These are phyloP conservation scores for Drosophila subpulchrella DNA, from an alignment of 1,140 invertebrate species.

Conservation along the genomic window DNA sequence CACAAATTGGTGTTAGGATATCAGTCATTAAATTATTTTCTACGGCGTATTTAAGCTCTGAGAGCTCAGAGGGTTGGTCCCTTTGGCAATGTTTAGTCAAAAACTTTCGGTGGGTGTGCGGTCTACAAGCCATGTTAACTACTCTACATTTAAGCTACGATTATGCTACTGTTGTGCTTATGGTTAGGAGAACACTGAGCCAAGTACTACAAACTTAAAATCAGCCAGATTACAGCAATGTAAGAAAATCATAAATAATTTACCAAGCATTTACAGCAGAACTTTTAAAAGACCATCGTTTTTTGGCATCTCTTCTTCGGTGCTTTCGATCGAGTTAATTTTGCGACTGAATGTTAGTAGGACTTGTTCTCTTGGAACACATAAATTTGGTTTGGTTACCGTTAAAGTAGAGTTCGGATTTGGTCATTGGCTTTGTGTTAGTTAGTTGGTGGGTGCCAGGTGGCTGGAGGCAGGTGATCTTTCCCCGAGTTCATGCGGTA, in stretches of 20 bases:
- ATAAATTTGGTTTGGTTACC: conserved; percentile 41
- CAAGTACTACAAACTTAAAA: conserved; percentile 30
- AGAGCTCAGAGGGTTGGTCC: conserved; percentile 10
- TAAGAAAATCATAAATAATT: conserved; percentile 32
- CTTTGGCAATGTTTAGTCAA: conserved; percentile 70
- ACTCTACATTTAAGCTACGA: conserved; percentile 9
- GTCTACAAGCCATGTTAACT: conserved; percentile 23
- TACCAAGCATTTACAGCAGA: conserved; percentile 37
- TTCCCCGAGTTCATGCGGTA: conserved; percentile 58
- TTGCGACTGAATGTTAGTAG: conserved; percentile 10
- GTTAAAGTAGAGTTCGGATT: conserved; percentile 1
- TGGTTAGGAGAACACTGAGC: conserved; percentile 2
- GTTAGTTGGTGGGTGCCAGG: conserved; percentile 20
- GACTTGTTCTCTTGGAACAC: conserved; percentile 25
- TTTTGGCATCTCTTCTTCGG: conserved; percentile 8
- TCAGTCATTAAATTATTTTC: background rate
- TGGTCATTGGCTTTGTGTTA: conserved; percentile 17
- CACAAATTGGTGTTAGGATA: conserved; percentile 8
- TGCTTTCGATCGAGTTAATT: background rate
- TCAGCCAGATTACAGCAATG: conserved; percentile 2
- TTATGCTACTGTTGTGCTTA: conserved; percentile 1
- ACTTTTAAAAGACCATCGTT: background rate
- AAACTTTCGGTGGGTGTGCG: conserved; percentile 35
- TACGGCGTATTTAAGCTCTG: background rate
- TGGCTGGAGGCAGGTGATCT: conserved; percentile 6